These are phyloP conservation scores for Pandemis corylana DNA, from an alignment of 2,888 invertebrate species.

Conservation along the genomic window DNA sequence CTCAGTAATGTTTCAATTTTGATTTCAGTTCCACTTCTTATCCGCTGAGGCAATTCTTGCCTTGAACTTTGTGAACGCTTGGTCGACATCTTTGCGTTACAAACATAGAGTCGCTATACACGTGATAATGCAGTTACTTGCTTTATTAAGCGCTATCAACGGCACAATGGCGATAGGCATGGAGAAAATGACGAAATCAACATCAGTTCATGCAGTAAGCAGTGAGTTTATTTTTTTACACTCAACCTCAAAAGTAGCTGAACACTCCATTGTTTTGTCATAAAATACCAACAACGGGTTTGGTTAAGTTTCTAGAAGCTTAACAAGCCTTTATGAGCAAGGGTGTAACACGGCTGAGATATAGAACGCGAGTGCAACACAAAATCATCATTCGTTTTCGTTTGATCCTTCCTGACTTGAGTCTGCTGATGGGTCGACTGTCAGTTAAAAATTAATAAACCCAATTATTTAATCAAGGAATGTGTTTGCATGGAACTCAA, in stretches of 20 bases:
- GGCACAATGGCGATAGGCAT: conserved; percentile 49
- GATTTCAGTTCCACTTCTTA: conserved; percentile 62
- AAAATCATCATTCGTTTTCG: too few relatives aligned
- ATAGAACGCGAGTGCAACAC: too few relatives aligned
- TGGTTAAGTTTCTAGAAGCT: too few relatives aligned
- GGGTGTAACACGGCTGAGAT: too few relatives aligned
- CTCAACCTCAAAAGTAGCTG: too few relatives aligned
- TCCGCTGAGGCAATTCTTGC: conserved; percentile 62
- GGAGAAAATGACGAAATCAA: conserved; percentile 41
- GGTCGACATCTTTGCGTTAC: conserved; percentile 60
- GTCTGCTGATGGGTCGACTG: too few relatives aligned
- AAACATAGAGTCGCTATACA: conserved; percentile 57
- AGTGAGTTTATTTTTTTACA: conserved; percentile 48
- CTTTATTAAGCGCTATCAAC: conserved; percentile 47
- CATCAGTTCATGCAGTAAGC: conserved; percentile 52
- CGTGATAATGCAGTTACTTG: conserved; percentile 57
- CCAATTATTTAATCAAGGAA: too few relatives aligned
- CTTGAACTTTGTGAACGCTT: conserved; percentile 62
- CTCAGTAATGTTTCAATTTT: not conserved
- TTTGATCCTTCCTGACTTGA: too few relatives aligned
- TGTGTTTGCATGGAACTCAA: not conserved
- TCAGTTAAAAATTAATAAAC: too few relatives aligned
- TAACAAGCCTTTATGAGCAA: too few relatives aligned
- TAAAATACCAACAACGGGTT: too few relatives aligned
- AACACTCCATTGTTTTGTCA: too few relatives aligned